Evolutionary conservation across 2,888 invertebrate species (phyloP), one percentile per base, ranked within the genome.

Genomic region (Chalcosyrphus nemorum): DNA sequence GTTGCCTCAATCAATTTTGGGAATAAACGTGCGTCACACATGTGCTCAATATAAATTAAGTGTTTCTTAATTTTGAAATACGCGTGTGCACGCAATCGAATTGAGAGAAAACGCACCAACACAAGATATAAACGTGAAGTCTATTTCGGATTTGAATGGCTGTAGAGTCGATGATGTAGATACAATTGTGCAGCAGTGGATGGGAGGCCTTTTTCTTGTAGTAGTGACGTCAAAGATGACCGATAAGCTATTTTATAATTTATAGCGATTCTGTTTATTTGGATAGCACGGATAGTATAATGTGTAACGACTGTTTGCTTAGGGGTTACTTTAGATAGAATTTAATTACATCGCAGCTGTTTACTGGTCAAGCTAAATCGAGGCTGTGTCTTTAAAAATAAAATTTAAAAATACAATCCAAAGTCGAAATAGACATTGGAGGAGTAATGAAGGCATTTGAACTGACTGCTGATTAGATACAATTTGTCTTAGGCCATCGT

Each of bases 181-280:
- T 29, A 1, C 9, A n/a, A 27, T 5, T 9, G 27, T 27, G 19
- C 27, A 65, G 74, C 74, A 74, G 65, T 63, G 43, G 45, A 1
- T 21, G 52, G 72, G 41, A 9, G 38, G 71, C 19, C 43, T 35
- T 61, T 43, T 45, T n/a, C 24, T n/a, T 41, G 13, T 38, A 43
- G 63, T n/a, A 81, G 65, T 81, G 81, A 81, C 81, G 81, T 81
- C 81, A 81, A 71, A 81, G 65, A 43, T 81, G 77, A 81, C 77
- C 81, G 77, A 81, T 65, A 71, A 59, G 45, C 47, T 59, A 66
- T 71, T 77, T 77, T 43, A 59, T 65, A 45, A 32, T 61, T 81
- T 63, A 63, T 75, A 56, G 68, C 45, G 21, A 27, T 52, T 43
- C 15, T 15, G 27, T 80, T 80, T 80, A 80, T 80, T 80, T 80